phyloP scores from a whole-genome alignment of 1,140 invertebrate genomes.

The Drosophila prosaltans region DNA sequence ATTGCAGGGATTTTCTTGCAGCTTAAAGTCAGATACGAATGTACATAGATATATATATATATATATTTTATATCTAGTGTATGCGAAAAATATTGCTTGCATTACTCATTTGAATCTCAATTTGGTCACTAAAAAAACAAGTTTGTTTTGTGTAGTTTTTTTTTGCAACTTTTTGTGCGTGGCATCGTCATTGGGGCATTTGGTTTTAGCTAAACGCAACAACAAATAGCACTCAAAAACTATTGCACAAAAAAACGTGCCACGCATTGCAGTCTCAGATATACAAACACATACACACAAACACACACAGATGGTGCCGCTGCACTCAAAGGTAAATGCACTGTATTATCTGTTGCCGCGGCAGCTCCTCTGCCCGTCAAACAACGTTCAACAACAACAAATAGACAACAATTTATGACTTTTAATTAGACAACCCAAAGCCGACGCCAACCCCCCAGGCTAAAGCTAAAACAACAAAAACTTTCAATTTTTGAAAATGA shows the following conservation, averaged over 20 bases:
- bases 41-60: not conserved
- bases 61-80: not conserved
- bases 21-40: not conserved
- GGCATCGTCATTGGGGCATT: slow-evolving; percentile 14
- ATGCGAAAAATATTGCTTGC: slow-evolving; percentile 4
- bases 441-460: not conserved
- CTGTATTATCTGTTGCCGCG: slow-evolving; percentile 28
- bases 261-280: slow-evolving; percentile 58
- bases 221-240: slow-evolving; percentile 18
- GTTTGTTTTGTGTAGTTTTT: slow-evolving; percentile 12
- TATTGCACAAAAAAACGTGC: slow-evolving; percentile 73
- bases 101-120: slow-evolving; percentile 10
- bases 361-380: not conserved
- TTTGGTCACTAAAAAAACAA: slow-evolving; percentile 16
- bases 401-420: slow-evolving; percentile 70
- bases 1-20: slow-evolving; percentile 1
- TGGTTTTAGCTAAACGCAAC: not conserved
- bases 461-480: slow-evolving; percentile 24
- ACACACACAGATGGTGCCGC: slow-evolving; percentile 37
- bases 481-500: slow-evolving; percentile 56
- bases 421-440: slow-evolving; percentile 62
- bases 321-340: slow-evolving; percentile 76
- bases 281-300: slow-evolving; percentile 38
- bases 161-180: slow-evolving; percentile 4
- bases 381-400: slow-evolving; percentile 51